Base-by-base conservation (phyloP, 2,888 invertebrate species). In the Lumbricus terrestris region DNA sequence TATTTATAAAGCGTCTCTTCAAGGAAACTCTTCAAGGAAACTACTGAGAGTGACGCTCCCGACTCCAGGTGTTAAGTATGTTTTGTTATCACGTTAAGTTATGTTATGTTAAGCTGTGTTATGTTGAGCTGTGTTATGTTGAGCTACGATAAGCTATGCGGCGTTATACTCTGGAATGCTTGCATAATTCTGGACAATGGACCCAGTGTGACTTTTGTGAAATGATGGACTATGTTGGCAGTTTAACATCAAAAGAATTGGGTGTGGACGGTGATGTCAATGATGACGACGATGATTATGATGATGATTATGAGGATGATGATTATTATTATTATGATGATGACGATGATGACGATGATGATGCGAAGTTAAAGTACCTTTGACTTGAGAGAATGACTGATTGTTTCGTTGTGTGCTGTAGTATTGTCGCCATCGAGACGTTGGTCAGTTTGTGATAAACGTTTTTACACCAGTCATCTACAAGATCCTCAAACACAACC, bases 401-500 rank as follows among this genome's bases (percentile, higher is more conserved):
- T 15, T 29, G 3, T 85, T 85, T 85, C 18, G 18, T 8, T 35
- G n/a, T 90, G 95, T 96, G n/a, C n/a, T n/a, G 34, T 95, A 96
- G 94, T 95, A 96, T 93, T 97, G 97, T 93, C 95, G 96, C 91
- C 96, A 96, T 89, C 96, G 96, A 93, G 97, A 97, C 15, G 95
- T 96, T 47, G 96, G 97, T 54, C 96, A 96, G 37, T 96, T 97
- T 20, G 96, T 97, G 34, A 96, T 96, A 91, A 97, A 97, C 91
- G 95, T 96, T 82, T 96, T 97, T 91, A 96, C 96, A 38, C 97
- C 97, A 89, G 97, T 97, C 82, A 97, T 97, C 83, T 96, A 97
- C 88, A 95, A 97, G 90, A 97, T 97, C 92, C 96, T 97, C 92
- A 97, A 97, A 93, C 96, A 97, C 94, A 97, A 97, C 93, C 97